These are phyloP conservation scores for Diuraphis noxia DNA, from an alignment of 1,140 invertebrate genomes.

Conservation along the genomic window DNA sequence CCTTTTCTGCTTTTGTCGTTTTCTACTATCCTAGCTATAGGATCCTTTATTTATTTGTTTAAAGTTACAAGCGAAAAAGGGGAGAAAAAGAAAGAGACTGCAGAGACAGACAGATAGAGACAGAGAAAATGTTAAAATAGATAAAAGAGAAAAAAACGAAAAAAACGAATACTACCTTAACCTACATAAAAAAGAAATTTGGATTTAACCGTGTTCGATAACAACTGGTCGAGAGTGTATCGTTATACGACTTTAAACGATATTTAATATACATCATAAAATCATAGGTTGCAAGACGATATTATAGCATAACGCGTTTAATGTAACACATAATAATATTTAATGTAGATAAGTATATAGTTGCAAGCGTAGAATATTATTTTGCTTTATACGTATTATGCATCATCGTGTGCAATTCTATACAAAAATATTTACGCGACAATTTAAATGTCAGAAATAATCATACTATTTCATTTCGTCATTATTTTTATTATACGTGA, in stretches of 20 bases:
- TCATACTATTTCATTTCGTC: background rate
- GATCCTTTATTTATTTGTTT: slow-evolving; percentile 33
- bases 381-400: background rate
- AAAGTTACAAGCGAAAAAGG: background rate
- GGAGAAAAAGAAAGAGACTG: background rate
- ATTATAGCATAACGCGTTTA: background rate
- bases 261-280: slow-evolving; percentile 3
- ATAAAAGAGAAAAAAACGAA: background rate
- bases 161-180: background rate
- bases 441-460: background rate
- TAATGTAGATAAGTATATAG: too few relatives aligned
- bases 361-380: background rate
- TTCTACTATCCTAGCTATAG: slow-evolving; percentile 37
- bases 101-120: too few relatives aligned
- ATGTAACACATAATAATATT: background rate
- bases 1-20: slow-evolving; percentile 41
- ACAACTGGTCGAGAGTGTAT: background rate
- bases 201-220: background rate
- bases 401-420: background rate
- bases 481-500: background rate
- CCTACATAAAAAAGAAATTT: background rate
- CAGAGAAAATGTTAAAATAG: background rate
- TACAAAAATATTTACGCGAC: background rate
- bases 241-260: background rate
- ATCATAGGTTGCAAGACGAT: background rate